phyloP scores from a whole-genome alignment of 2,113 vertebrate genomes.

The Saguinus imperator region DNA sequence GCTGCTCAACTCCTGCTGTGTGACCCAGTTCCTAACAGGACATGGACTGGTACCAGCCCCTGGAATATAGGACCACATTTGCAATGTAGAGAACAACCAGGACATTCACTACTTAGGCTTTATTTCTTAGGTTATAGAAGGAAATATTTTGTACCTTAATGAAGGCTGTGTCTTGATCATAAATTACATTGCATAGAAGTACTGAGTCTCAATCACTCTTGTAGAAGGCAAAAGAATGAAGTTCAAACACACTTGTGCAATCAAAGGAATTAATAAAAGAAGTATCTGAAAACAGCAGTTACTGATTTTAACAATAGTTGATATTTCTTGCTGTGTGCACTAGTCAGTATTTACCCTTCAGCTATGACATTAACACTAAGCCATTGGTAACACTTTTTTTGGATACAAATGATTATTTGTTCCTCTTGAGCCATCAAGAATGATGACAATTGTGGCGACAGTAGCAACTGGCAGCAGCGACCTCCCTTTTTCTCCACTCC shows the following conservation, averaged over 20 bases:
- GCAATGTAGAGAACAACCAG: neutral
- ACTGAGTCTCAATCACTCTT: neutral
- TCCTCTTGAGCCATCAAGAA: neutral
- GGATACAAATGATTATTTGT: neutral
- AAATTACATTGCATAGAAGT: neutral
- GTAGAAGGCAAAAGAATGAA: neutral
- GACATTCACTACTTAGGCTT: neutral
- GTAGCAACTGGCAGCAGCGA: neutral
- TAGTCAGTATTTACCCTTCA: neutral
- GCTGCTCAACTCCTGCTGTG: too few relatives aligned
- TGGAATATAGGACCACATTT: neutral
- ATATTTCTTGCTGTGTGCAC: neutral
- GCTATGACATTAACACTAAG: neutral
- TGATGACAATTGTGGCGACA: neutral
- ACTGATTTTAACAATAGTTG: constrained; percentile 8
- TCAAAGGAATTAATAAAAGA: neutral
- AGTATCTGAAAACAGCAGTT: neutral
- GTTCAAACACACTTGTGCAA: neutral
- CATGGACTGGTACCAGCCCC: too few relatives aligned
- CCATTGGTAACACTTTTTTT: neutral
- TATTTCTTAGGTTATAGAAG: neutral
- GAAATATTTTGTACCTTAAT: neutral
- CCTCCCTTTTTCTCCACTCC: neutral
- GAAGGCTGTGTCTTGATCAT: neutral
- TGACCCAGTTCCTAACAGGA: too few relatives aligned